Evolutionary conservation across 2,797 vertebrate species (phyloP).

Genomic region (Knipowitschia caucasica): DNA sequence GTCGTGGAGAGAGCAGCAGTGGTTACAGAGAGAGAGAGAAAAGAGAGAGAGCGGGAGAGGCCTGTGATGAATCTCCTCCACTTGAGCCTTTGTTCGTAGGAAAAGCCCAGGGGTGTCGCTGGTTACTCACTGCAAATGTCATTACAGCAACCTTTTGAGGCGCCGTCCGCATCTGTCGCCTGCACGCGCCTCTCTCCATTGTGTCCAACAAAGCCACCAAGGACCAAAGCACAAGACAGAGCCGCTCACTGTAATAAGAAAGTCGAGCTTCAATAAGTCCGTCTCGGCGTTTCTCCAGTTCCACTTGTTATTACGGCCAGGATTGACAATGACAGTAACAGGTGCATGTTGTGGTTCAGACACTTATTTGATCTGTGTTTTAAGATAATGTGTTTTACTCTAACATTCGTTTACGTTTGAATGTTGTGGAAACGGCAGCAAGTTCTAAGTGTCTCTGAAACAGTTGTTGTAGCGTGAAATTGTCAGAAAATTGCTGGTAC

Average conservation of each 20-base stretch:
- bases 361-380: too few relatives aligned
- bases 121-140: conserved; percentile 59
- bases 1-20: conserved; percentile 11
- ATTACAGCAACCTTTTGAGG: conserved; percentile 61
- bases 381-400: too few relatives aligned
- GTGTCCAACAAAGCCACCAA: conserved; percentile 34
- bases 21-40: conserved; percentile 16
- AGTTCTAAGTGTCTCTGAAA: too few relatives aligned
- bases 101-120: conserved; percentile 44
- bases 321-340: conserved; percentile 15
- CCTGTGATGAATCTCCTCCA: conserved; percentile 15
- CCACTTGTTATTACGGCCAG: conserved; percentile 21
- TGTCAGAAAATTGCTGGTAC: too few relatives aligned
- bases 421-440: too few relatives aligned
- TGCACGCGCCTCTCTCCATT: conserved; percentile 27
- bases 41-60: conserved; percentile 2
- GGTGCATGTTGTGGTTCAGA: too few relatives aligned
- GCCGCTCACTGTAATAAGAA: conserved; percentile 20
- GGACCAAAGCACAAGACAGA: conserved; percentile 16
- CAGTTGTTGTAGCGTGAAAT: too few relatives aligned
- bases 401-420: too few relatives aligned
- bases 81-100: conserved; percentile 27
- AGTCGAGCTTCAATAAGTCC: conserved; percentile 45
- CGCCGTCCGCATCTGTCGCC: conserved; percentile 45
- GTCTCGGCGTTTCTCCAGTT: conserved; percentile 22